A percentile compares a stretch with the other conserved stretches of the same genome.
These are phyloP conservation scores for Erpetoichthys calabaricus DNA, from an alignment of 2,797 vertebrate species.

Conservation along the genomic window DNA sequence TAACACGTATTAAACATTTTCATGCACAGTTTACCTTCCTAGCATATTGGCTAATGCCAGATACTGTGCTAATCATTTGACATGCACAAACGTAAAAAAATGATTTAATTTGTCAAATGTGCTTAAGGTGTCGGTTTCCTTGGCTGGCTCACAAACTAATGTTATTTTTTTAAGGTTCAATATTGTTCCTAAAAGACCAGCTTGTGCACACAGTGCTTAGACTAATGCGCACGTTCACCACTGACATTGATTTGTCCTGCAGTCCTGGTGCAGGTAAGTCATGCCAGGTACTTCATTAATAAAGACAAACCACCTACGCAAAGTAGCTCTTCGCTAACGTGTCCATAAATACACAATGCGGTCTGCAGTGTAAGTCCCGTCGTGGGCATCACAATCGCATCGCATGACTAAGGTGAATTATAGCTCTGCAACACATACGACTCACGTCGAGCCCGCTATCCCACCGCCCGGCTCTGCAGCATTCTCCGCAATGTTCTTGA, in stretches of 20 bases:
- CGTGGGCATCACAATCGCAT: background rate
- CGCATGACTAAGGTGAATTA: constrained; percentile 39
- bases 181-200: too few relatives aligned
- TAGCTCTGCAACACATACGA: constrained; percentile 27
- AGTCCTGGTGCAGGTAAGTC: background rate
- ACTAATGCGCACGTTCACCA: background rate
- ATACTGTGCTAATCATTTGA: too few relatives aligned
- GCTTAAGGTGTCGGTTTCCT: too few relatives aligned
- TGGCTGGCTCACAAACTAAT: background rate
- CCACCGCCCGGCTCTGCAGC: constrained; percentile 34
- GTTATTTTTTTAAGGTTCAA: background rate
- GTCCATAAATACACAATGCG: too few relatives aligned
- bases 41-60: too few relatives aligned
- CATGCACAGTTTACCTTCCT: too few relatives aligned
- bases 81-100: too few relatives aligned
- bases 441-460: constrained; percentile 7
- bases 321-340: too few relatives aligned
- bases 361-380: too few relatives aligned
- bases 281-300: background rate
- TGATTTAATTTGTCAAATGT: too few relatives aligned
- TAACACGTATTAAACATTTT: too few relatives aligned
- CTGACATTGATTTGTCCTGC: constrained; percentile 27
- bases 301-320: too few relatives aligned
- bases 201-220: background rate
- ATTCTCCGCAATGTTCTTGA: constrained; percentile 28